Conservation (phyloP, 2,113 vertebrate species). For the Pseudopodoces humilis region DNA sequence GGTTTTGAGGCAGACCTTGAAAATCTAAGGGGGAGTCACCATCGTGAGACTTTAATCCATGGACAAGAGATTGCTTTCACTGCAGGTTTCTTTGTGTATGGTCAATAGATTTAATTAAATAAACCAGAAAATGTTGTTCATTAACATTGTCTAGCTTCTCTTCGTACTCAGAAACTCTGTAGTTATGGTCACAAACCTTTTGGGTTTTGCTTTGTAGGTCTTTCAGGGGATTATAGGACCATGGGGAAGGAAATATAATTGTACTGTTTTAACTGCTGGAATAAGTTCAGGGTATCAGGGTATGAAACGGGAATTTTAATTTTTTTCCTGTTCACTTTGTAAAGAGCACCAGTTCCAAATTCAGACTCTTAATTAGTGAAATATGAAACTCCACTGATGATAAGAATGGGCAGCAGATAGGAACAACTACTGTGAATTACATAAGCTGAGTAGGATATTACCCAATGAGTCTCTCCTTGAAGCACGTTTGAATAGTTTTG, state of each 20-base stretch:
- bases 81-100: not conserved
- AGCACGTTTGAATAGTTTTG: not conserved
- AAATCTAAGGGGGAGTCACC: not conserved
- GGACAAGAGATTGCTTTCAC: not conserved
- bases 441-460: not conserved
- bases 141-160: not conserved
- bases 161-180: not conserved
- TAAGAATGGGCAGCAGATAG: not conserved
- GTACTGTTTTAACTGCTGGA: rapidly evolving
- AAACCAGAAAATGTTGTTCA: not conserved
- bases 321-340: not conserved
- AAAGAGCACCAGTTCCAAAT: not conserved
- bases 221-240: not conserved
- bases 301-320: not conserved
- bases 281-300: not conserved
- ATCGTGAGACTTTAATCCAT: not conserved
- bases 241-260: not conserved
- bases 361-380: not conserved
- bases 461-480: not conserved
- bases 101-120: not conserved
- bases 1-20: not conserved
- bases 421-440: not conserved
- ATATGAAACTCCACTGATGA: not conserved
- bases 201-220: not conserved
- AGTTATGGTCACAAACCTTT: not conserved